Conservation (phyloP, 2,113 vertebrate species). For the Cyanoderma ruficeps region DNA sequence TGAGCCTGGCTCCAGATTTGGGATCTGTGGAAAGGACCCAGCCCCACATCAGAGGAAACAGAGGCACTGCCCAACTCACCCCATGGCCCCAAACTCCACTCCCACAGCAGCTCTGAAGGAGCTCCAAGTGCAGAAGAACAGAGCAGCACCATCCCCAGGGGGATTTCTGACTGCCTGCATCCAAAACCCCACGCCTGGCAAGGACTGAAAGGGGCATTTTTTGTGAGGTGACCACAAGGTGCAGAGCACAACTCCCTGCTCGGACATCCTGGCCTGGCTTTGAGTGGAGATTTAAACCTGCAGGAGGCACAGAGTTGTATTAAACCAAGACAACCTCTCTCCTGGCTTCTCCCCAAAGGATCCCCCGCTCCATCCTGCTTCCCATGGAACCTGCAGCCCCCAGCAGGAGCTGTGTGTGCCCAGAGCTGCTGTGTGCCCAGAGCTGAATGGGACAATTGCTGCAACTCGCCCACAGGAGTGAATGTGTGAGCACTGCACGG, state of each 20-base stretch:
- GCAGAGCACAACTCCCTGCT: neutral
- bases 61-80: neutral
- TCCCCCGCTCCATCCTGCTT: accelerated
- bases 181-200: neutral
- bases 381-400: accelerated
- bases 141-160: neutral
- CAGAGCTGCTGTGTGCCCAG: neutral
- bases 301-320: neutral
- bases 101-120: neutral
- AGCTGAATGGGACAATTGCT: neutral
- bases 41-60: accelerated
- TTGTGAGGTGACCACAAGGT: neutral
- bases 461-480: neutral
- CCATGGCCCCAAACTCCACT: accelerated
- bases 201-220: accelerated
- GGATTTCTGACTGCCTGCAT: neutral
- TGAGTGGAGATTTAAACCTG: neutral
- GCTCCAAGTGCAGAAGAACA: neutral
- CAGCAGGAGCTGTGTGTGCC: neutral
- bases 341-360: neutral
- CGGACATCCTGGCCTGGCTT: neutral
- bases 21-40: neutral
- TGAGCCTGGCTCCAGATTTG: neutral
- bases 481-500: neutral
- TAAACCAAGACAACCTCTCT: neutral